Percentiles rank a stretch among this genome's conserved stretches.
Conservation (phyloP, 2,113 vertebrate genomes). For the Semicossyphus pulcher region DNA sequence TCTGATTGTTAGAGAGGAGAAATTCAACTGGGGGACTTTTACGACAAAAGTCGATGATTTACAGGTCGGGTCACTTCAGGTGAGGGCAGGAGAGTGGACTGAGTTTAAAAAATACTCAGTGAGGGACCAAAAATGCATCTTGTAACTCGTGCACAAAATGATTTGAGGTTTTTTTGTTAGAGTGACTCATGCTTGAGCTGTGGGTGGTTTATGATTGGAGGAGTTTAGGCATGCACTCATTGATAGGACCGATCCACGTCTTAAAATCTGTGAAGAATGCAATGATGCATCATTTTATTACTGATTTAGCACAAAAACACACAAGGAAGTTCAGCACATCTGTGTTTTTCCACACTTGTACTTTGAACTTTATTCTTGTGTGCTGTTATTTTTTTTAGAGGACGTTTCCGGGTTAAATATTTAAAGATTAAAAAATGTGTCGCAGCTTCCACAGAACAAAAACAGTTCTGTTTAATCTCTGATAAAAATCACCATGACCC, state of each 20-base stretch:
- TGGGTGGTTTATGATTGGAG: not conserved
- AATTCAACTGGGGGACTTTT: not conserved
- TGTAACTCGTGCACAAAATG: not conserved
- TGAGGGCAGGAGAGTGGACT: not conserved
- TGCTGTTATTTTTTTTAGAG: not conserved
- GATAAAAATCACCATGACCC: not conserved
- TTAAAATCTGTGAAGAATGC: not conserved
- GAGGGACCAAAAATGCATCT: not conserved
- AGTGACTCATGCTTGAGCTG: conserved; percentile 6
- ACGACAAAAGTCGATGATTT: not conserved
- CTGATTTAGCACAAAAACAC: not conserved
- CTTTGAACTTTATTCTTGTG: not conserved
- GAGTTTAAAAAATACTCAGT: not conserved
- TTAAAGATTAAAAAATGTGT: not conserved
- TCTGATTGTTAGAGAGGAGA: not conserved
- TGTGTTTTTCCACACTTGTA: not conserved
- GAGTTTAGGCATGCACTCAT: not conserved
- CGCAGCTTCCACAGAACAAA: not conserved
- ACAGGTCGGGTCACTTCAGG: not conserved
- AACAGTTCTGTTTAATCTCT: not conserved
- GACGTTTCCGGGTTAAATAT: not conserved
- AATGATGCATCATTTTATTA: not conserved
- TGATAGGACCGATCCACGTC: not conserved
- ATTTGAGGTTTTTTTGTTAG: not conserved
- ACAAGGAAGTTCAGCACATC: no score